Percentiles rank a stretch among this genome's conserved stretches.
Evolutionary conservation across 1,140 invertebrate species (phyloP).

Genomic region (Musca domestica): DNA sequence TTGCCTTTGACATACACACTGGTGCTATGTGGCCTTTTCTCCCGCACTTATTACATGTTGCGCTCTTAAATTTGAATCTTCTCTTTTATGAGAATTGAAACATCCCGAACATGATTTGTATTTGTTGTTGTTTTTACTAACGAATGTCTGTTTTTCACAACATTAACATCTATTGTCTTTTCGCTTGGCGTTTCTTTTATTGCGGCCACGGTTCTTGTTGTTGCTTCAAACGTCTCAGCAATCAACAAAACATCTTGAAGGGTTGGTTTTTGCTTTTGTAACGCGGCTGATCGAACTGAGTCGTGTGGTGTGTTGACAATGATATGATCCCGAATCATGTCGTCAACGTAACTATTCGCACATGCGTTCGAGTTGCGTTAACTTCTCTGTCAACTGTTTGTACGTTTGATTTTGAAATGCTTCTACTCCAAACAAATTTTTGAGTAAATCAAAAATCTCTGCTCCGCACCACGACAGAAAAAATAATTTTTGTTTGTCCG

Average conservation of each 20-base stretch:
- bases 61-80: conserved; percentile 16
- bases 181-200: too few relatives aligned
- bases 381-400: conserved; percentile 7
- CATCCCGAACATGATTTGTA: conserved; percentile 20
- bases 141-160: not conserved
- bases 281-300: conserved; percentile 13
- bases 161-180: too few relatives aligned
- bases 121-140: not conserved
- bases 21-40: conserved; percentile 5
- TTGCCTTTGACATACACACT: conserved; percentile 18
- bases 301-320: too few relatives aligned
- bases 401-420: not conserved
- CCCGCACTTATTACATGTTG: not conserved
- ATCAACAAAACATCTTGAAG: not conserved
- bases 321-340: too few relatives aligned
- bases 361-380: conserved; percentile 18
- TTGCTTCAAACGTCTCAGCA: conserved; percentile 13
- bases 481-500: conserved; percentile 19
- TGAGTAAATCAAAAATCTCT: conserved; percentile 25
- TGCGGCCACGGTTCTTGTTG: conserved; percentile 20
- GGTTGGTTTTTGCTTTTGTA: conserved; percentile 15
- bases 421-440: conserved; percentile 12
- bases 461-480: conserved; percentile 21
- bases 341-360: too few relatives aligned
- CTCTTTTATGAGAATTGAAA: conserved; percentile 6